These are phyloP conservation scores for Pygoscelis adeliae DNA, from an alignment of 2,113 vertebrate genomes.

Conservation along the genomic window DNA sequence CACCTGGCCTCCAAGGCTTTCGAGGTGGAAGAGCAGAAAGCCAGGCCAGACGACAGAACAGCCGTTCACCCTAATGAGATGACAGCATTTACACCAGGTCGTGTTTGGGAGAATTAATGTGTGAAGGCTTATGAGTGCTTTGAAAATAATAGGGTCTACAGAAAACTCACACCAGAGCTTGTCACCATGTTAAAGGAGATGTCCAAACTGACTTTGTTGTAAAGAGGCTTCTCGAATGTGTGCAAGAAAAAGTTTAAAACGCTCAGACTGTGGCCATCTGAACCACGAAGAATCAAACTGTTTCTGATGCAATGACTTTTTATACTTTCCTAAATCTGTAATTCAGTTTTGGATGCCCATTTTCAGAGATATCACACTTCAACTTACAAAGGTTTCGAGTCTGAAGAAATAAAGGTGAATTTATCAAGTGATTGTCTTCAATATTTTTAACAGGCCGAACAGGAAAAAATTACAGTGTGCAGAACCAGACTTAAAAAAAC, in stretches of 20 bases:
- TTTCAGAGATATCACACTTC: not conserved
- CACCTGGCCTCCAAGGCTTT: not conserved
- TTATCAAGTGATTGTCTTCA: not conserved
- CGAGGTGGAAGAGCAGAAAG: not conserved
- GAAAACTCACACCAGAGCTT: not conserved
- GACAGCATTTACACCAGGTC: not conserved
- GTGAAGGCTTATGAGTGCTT: not conserved
- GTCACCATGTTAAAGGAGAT: not conserved
- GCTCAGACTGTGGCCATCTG: not conserved
- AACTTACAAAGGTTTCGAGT: not conserved
- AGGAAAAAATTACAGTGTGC: not conserved
- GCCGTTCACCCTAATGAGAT: fast-evolving
- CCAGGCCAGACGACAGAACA: too few relatives aligned
- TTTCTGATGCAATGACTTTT: not conserved
- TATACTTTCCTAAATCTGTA: not conserved
- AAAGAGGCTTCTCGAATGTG: not conserved
- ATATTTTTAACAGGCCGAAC: not conserved
- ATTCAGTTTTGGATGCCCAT: not conserved
- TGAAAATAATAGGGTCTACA: not conserved
- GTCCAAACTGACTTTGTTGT: not conserved
- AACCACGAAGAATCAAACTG: not conserved
- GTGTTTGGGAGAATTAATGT: not conserved
- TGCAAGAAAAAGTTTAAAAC: not conserved
- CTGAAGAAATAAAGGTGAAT: not conserved
- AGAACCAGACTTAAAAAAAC: not conserved